Evolutionary conservation across 2,888 invertebrate genomes (phyloP).

Genomic region (Coecobrya sp.): DNA sequence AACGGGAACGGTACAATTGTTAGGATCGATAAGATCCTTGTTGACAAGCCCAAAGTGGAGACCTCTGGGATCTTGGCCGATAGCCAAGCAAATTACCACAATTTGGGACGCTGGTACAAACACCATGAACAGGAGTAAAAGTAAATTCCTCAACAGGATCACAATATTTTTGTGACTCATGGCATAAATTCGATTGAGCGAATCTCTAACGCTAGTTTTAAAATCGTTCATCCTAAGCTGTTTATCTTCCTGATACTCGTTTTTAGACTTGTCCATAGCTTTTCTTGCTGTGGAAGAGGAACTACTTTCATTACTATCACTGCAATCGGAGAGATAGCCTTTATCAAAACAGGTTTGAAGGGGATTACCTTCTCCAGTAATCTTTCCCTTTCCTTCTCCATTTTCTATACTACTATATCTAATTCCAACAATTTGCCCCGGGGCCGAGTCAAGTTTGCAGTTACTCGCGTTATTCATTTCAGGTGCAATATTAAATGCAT

Average conservation of each 20-base stretch:
- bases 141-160: slow-evolving; percentile 79
- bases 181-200: slow-evolving; percentile 71
- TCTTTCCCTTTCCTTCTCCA: slow-evolving; percentile 1
- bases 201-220: slow-evolving; percentile 61
- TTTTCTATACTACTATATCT: slow-evolving; percentile 51
- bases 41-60: slow-evolving; percentile 94
- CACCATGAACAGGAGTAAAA: slow-evolving; percentile 96
- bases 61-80: slow-evolving; percentile 95
- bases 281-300: slow-evolving; percentile 43
- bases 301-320: slow-evolving; percentile 58
- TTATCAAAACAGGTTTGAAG: slow-evolving; percentile 42
- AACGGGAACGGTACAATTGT: slow-evolving; percentile 40
- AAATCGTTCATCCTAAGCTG: neutral
- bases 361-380: neutral
- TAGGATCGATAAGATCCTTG: slow-evolving; percentile 90
- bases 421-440: slow-evolving; percentile 62
- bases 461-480: neutral
- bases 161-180: slow-evolving; percentile 81
- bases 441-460: neutral
- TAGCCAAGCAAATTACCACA: slow-evolving; percentile 96
- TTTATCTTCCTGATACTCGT: neutral
- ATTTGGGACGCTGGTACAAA: slow-evolving; percentile 97
- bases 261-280: slow-evolving; percentile 5
- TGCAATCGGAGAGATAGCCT: slow-evolving; percentile 63
- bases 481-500: slow-evolving; percentile 53